These are phyloP conservation scores for Acanthurus lineatus DNA, from an alignment of 2,797 vertebrate genomes.

Conservation along the genomic window DNA sequence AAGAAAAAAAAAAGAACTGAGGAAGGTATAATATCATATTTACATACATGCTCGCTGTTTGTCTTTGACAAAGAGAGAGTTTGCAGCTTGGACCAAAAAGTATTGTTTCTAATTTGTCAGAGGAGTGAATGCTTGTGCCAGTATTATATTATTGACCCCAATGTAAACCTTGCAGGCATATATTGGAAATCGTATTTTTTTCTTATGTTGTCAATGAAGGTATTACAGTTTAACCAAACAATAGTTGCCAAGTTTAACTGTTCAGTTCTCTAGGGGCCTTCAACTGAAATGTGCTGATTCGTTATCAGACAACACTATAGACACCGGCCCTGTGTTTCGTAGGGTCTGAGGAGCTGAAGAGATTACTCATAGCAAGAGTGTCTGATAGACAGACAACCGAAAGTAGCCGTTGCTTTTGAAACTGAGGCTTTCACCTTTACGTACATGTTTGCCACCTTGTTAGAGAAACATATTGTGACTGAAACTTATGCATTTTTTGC, in stretches of 20 bases:
- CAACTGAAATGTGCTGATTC: constrained; percentile 73
- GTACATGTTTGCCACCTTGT: constrained; percentile 61
- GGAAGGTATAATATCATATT: constrained; percentile 72
- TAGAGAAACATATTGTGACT: constrained; percentile 69
- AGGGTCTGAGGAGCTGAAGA: constrained; percentile 57
- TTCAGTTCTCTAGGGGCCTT: constrained; percentile 58
- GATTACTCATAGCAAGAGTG: constrained; percentile 83
- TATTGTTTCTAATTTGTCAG: constrained; percentile 70
- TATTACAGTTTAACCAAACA: constrained; percentile 73
- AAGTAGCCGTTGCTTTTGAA: constrained; percentile 87
- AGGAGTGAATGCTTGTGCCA: constrained; percentile 81
- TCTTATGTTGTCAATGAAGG: constrained; percentile 68
- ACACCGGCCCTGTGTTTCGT: constrained; percentile 65
- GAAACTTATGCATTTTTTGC: constrained; percentile 76
- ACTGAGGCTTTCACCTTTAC: constrained; percentile 73
- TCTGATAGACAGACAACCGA: constrained; percentile 80
- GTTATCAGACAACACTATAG: constrained; percentile 78
- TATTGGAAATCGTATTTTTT: constrained; percentile 60
- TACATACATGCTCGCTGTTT: constrained; percentile 74
- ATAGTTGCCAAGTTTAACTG: constrained; percentile 54
- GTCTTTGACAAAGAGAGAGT: constrained; percentile 66
- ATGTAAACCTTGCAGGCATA: constrained; percentile 55
- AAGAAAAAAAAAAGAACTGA: constrained; percentile 65
- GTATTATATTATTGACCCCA: constrained; percentile 82
- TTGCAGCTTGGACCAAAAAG: constrained; percentile 84